phyloP scores from a whole-genome alignment of 2,113 vertebrate species.

The Stictonetta naevosa region DNA sequence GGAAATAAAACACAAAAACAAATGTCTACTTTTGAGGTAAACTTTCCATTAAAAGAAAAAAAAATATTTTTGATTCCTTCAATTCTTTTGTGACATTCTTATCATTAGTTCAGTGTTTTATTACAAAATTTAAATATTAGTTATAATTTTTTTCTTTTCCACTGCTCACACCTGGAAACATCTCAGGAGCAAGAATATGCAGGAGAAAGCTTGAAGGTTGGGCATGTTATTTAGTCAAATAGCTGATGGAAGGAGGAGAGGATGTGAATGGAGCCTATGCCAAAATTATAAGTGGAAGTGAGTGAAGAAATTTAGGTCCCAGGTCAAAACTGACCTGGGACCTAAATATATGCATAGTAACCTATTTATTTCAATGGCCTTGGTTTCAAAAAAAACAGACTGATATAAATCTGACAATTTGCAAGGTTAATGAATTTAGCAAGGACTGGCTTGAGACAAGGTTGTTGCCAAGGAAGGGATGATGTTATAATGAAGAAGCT shows the following conservation, averaged over 20 bases:
- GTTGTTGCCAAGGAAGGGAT: neutral
- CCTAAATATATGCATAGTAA: constrained; percentile 7
- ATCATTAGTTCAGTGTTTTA: neutral
- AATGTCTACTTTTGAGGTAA: neutral
- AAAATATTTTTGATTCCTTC: neutral
- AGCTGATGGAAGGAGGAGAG: neutral
- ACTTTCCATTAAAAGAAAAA: neutral
- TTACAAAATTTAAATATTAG: neutral
- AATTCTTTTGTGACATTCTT: neutral
- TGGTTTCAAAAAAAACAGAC: constrained; percentile 5
- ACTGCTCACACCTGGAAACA: neutral
- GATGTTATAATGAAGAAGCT: constrained; percentile 6
- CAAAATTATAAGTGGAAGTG: neutral
- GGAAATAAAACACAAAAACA: neutral
- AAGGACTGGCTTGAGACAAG: neutral
- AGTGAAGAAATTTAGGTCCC: neutral
- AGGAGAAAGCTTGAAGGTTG: neutral
- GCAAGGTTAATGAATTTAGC: constrained; percentile 34
- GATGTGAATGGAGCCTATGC: neutral
- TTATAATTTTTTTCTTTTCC: neutral
- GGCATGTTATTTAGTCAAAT: neutral
- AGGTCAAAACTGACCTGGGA: neutral
- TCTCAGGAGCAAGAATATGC: neutral
- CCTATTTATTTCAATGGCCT: constrained; percentile 17
- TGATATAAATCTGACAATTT: neutral